Percentiles rank a stretch among this genome's conserved stretches.
Conservation (phyloP, 2,797 vertebrate genomes). For the Potorous gilbertii region DNA sequence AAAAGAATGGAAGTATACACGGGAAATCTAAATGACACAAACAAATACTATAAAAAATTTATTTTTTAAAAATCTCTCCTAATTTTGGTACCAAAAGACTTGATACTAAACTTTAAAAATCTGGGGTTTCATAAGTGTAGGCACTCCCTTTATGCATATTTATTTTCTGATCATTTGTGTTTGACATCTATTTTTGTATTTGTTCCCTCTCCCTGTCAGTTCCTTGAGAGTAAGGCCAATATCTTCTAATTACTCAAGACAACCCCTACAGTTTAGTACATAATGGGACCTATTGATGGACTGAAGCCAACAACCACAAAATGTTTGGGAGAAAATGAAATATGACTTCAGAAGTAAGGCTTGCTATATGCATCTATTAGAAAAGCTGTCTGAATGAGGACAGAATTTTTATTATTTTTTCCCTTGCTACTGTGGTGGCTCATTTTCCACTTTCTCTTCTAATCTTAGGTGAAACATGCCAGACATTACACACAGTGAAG, state of each 20-base stretch:
- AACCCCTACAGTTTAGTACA: neutral
- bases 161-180: neutral
- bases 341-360: conserved; percentile 5
- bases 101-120: neutral
- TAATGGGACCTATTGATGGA: neutral
- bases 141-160: neutral
- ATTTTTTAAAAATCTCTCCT: neutral
- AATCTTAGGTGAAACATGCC: neutral
- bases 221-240: neutral
- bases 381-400: neutral
- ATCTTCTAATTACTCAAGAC: neutral
- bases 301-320: conserved; percentile 26
- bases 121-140: neutral
- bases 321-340: neutral
- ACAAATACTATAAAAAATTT: neutral
- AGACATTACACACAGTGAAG: neutral
- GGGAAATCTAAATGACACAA: neutral
- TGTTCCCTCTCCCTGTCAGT: neutral
- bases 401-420: neutral
- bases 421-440: neutral
- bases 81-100: neutral
- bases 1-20: neutral
- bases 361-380: conserved; percentile 25
- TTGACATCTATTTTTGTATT: neutral
- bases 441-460: conserved; percentile 16